These are phyloP conservation scores for Euplagia quadripunctaria DNA, from an alignment of 2,888 invertebrate genomes.

Conservation along the genomic window DNA sequence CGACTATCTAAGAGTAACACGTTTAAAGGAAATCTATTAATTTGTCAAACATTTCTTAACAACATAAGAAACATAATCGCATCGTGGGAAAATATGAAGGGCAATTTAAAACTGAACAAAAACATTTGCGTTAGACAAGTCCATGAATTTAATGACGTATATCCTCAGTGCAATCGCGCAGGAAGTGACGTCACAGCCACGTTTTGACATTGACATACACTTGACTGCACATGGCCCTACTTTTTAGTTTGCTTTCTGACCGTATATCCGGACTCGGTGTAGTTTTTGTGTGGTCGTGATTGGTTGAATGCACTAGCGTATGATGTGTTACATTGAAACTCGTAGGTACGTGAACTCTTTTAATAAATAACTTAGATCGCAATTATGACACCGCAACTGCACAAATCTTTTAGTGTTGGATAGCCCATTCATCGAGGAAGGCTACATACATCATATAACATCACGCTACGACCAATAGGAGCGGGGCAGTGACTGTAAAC, in stretches of 20 bases:
- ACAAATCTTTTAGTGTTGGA: too few species aligned
- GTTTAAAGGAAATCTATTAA: too few species aligned
- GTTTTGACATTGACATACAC: conserved; percentile 54
- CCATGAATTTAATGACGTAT: conserved; percentile 31
- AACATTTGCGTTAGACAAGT: conserved; percentile 17
- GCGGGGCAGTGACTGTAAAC: too few species aligned
- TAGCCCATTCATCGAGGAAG: too few species aligned
- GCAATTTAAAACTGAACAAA: conserved; percentile 18
- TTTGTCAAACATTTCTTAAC: background rate
- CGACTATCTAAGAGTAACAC: too few species aligned
- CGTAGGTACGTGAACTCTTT: background rate
- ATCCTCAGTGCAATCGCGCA: conserved; percentile 30
- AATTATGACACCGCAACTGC: too few species aligned
- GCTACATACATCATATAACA: too few species aligned
- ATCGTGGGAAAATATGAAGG: conserved; percentile 15
- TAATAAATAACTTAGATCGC: too few species aligned
- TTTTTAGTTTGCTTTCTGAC: conserved; percentile 37
- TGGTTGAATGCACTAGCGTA: background rate
- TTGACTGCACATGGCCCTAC: conserved; percentile 39
- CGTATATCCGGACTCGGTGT: conserved; percentile 25
- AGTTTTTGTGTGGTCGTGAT: background rate
- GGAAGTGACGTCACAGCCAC: conserved; percentile 46
- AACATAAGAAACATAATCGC: background rate
- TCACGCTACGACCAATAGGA: too few species aligned
- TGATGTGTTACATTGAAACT: background rate